Evolutionary conservation across 2,797 vertebrate genomes (phyloP).

Genomic region (Neosilurus hyrtlii): DNA sequence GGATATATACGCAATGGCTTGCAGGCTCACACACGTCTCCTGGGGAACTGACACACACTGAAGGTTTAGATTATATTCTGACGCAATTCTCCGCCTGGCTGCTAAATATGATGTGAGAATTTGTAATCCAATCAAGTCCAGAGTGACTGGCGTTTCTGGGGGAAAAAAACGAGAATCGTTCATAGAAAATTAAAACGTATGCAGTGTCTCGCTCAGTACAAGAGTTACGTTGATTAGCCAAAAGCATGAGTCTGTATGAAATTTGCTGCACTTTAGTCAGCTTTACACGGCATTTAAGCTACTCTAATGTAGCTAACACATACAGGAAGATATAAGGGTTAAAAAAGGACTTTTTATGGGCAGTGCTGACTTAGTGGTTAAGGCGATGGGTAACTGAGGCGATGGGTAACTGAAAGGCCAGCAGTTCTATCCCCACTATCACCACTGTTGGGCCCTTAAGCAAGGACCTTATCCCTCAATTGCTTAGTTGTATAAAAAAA

Average conservation of each 20-base stretch:
- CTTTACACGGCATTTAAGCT: background rate
- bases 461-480: too few relatives aligned
- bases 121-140: conserved; percentile 28
- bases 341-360: too few relatives aligned
- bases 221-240: background rate
- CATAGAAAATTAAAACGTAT: background rate
- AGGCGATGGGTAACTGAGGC: too few relatives aligned
- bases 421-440: too few relatives aligned
- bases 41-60: conserved; percentile 6
- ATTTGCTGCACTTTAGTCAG: background rate
- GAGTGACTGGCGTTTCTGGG: conserved; percentile 6
- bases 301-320: background rate
- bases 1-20: conserved; percentile 40
- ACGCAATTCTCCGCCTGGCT: background rate
- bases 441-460: too few relatives aligned
- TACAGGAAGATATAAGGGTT: background rate
- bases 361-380: too few relatives aligned
- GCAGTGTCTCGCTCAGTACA: background rate
- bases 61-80: conserved; percentile 26
- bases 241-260: background rate
- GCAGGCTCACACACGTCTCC: conserved; percentile 13
- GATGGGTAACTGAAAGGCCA: too few relatives aligned
- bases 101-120: conserved; percentile 20
- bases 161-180: background rate
- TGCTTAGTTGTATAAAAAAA: too few relatives aligned